phyloP scores from a whole-genome alignment of 2,888 invertebrate species.

The Frankliniella fusca region DNA sequence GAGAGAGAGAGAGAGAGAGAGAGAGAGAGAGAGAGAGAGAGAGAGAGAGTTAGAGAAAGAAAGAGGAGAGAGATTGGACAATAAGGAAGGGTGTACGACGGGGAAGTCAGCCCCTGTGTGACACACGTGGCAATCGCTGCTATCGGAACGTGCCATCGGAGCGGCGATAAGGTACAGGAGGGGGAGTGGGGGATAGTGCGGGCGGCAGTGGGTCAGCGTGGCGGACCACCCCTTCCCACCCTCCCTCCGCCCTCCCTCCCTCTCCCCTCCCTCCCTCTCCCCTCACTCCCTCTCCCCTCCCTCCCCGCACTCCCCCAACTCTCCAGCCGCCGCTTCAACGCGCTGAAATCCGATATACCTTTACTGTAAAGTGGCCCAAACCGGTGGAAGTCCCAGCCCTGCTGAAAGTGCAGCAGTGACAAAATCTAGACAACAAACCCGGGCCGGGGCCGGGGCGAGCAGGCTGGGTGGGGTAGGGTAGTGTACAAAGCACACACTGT shows the following conservation, averaged over 20 bases:
- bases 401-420: no score
- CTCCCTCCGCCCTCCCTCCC: background rate
- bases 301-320: background rate
- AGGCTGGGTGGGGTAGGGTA: no score
- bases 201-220: background rate
- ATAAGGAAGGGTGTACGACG: background rate
- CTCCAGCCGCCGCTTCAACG: background rate
- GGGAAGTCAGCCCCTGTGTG: background rate
- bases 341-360: background rate
- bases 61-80: background rate
- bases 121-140: no score
- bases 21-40: constrained; percentile 1
- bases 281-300: background rate
- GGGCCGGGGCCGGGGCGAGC: no score
- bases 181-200: background rate
- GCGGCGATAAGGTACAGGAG: background rate
- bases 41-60: background rate
- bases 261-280: background rate
- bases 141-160: background rate
- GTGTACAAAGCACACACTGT: no score
- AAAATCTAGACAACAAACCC: no score
- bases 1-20: constrained; percentile 1
- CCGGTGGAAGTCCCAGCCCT: no score
- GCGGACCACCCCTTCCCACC: background rate
- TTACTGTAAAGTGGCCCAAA: background rate